Percentiles rank a stretch among this genome's conserved stretches.
phyloP scores from a whole-genome alignment of 2,797 vertebrate species.

The Bucorvus abyssinicus region DNA sequence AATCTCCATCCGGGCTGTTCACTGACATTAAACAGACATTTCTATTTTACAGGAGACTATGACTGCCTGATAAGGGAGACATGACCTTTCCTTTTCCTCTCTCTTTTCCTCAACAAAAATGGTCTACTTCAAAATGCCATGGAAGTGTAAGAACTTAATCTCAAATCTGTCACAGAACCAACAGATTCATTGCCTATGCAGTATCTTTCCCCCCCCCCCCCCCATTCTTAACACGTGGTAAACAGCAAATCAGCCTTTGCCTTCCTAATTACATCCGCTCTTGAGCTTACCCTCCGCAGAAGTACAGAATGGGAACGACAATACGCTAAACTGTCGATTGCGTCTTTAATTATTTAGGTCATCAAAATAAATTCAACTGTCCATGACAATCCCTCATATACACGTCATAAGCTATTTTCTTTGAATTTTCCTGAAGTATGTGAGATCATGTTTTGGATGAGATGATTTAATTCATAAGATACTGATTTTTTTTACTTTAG shows the following conservation, averaged over 20 bases:
- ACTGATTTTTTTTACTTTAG: neutral
- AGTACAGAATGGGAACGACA: neutral
- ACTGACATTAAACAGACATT: constrained; percentile 78
- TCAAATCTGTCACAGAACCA: constrained; percentile 66
- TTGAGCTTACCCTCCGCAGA: neutral
- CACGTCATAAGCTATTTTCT: neutral
- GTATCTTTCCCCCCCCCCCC: neutral
- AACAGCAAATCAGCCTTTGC: neutral
- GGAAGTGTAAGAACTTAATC: constrained; percentile 70
- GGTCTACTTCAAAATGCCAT: constrained; percentile 74
- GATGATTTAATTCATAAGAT: neutral
- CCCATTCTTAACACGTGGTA: neutral
- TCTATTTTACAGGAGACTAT: constrained; percentile 74
- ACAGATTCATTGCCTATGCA: constrained; percentile 62
- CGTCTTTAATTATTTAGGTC: neutral
- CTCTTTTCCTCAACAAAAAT: constrained; percentile 67
- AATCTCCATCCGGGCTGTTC: constrained; percentile 68
- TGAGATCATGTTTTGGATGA: neutral
- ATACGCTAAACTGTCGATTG: neutral
- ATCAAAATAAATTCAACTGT: neutral
- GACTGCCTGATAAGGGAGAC: constrained; percentile 71
- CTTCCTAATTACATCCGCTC: neutral
- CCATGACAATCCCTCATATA: neutral
- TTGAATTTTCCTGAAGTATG: neutral
- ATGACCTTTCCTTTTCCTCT: constrained; percentile 71